These are phyloP conservation scores for Disparrhopalites patrizii DNA, from an alignment of 2,888 invertebrate genomes.

Conservation along the genomic window DNA sequence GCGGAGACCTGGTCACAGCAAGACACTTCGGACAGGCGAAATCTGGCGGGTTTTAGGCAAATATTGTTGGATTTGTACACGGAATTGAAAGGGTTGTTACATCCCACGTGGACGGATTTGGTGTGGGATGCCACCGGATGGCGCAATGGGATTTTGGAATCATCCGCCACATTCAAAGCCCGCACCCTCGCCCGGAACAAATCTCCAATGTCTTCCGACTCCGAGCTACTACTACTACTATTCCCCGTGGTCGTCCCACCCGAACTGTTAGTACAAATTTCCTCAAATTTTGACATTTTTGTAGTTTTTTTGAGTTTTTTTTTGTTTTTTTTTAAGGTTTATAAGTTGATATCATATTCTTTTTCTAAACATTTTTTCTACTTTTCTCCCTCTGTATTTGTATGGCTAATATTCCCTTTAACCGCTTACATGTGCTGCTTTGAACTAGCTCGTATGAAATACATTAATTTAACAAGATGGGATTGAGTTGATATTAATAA, in stretches of 20 bases:
- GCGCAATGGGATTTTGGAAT: background rate
- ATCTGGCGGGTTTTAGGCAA: background rate
- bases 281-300: conserved; percentile 11
- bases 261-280: background rate
- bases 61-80: too few relatives aligned
- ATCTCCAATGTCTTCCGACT: conserved; percentile 2
- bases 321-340: background rate
- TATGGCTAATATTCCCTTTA: too few relatives aligned
- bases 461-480: too few relatives aligned
- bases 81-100: background rate
- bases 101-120: background rate
- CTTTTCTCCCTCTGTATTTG: too few relatives aligned
- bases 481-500: too few relatives aligned
- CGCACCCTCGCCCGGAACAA: conserved; percentile 2
- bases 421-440: too few relatives aligned
- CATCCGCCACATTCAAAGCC: background rate
- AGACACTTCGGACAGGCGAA: background rate
- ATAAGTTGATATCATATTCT: too few relatives aligned
- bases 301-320: background rate
- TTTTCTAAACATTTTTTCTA: too few relatives aligned
- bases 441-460: too few relatives aligned
- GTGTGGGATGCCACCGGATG: background rate
- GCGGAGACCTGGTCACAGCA: too few relatives aligned
- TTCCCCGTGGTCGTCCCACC: background rate
- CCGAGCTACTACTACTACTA: background rate